Conservation (phyloP, 2,113 vertebrate genomes). For the Pogona vitticeps region DNA sequence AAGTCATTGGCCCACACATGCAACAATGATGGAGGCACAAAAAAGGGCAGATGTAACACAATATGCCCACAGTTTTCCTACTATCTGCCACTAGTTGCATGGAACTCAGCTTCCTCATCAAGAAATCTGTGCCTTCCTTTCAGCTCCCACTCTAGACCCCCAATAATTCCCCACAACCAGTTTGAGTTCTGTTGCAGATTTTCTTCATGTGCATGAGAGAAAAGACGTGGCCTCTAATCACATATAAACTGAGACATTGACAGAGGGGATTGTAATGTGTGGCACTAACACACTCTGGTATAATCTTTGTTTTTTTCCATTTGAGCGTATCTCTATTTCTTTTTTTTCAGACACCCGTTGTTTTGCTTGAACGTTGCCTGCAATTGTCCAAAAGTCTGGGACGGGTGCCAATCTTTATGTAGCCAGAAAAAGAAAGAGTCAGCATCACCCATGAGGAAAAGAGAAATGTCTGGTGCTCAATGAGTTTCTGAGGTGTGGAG, state of each 20-base stretch:
- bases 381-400: background rate
- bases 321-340: no score
- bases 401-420: background rate
- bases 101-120: background rate
- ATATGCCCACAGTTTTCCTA: background rate
- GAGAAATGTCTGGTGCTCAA: background rate
- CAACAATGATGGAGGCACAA: background rate
- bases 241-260: background rate
- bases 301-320: no score
- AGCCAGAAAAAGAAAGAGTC: background rate
- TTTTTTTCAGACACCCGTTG: no score
- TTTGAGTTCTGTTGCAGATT: background rate
- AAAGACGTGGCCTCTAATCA: background rate
- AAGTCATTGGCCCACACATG: background rate
- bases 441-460: background rate
- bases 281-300: no score
- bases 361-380: no score
- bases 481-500: background rate
- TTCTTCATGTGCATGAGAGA: background rate
- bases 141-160: background rate
- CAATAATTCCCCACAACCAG: background rate
- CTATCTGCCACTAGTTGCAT: no score
- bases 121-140: background rate
- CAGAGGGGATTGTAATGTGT: no score
- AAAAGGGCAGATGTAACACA: background rate